Evolutionary conservation across 1,140 invertebrate species (phyloP).

Genomic region (Choristoneura fumiferana): DNA sequence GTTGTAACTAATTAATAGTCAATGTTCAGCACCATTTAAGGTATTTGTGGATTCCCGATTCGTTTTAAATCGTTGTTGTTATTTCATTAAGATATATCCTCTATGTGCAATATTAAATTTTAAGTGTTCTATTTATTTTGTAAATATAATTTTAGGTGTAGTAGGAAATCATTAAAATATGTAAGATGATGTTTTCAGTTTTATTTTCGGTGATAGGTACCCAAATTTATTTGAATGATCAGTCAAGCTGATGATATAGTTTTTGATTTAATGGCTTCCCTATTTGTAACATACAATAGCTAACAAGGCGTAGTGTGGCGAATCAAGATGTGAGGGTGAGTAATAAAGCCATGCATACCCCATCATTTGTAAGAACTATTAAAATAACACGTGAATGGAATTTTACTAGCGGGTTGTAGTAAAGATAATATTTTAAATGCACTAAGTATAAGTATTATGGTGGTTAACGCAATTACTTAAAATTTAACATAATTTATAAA

Average conservation of each 20-base stretch:
- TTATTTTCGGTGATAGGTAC: no score
- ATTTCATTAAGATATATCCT: slow-evolving; percentile 49
- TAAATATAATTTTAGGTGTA: slow-evolving; percentile 52
- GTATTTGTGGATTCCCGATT: slow-evolving; percentile 33
- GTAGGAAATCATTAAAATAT: slow-evolving; percentile 34
- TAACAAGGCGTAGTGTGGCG: slow-evolving; percentile 44
- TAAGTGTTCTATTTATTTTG: slow-evolving; percentile 67
- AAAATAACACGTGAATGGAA: neutral
- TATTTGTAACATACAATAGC: slow-evolving; percentile 18
- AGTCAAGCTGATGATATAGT: no score
- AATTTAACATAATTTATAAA: no score
- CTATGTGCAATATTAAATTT: slow-evolving; percentile 72
- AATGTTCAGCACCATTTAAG: slow-evolving; percentile 32
- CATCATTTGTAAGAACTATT: neutral
- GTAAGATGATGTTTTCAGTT: slow-evolving; percentile 23
- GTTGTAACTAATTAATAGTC: slow-evolving; percentile 34
- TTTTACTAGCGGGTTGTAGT: neutral
- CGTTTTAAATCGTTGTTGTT: slow-evolving; percentile 59
- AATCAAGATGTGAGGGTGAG: slow-evolving; percentile 40
- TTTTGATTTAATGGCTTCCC: no score
- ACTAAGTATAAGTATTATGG: no score
- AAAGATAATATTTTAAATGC: neutral
- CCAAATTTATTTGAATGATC: no score
- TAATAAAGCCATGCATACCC: slow-evolving; percentile 47
- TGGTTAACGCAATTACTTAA: no score